Evolutionary conservation across 2,797 vertebrate species (phyloP).

Genomic region (Hippoglossus hippoglossus): DNA sequence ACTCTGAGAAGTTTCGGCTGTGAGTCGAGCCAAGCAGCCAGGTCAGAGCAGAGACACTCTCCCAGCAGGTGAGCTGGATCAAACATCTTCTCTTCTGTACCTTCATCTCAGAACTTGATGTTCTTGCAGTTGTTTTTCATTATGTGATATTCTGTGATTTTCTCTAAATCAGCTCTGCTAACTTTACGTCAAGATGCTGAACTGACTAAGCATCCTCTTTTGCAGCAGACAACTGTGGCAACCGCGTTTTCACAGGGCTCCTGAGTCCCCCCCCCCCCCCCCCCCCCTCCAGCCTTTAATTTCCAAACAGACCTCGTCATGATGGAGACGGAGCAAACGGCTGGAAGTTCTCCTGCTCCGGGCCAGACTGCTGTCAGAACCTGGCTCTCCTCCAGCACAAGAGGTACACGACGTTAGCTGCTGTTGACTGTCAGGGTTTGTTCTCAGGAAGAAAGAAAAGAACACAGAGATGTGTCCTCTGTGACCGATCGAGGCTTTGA

Average conservation of each 20-base stretch:
- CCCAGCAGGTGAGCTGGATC: constrained; percentile 55
- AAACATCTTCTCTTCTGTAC: neutral
- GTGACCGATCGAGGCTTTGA: neutral
- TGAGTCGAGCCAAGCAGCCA: constrained; percentile 18
- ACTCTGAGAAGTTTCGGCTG: constrained; percentile 33
- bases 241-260: constrained; percentile 24
- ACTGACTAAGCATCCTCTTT: neutral
- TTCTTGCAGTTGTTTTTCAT: neutral
- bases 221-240: constrained; percentile 4
- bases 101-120: neutral
- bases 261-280: neutral
- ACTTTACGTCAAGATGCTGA: neutral
- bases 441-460: too few relatives aligned
- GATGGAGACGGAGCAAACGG: constrained; percentile 54
- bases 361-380: constrained; percentile 53
- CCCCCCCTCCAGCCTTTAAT: neutral
- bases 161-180: neutral
- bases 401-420: constrained; percentile 62
- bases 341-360: constrained; percentile 46
- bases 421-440: constrained; percentile 4
- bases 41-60: constrained; percentile 28
- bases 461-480: neutral
- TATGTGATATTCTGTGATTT: neutral
- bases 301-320: constrained; percentile 29
- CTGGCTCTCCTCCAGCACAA: constrained; percentile 54